A percentile compares a stretch with the other conserved stretches of the same genome.
Evolutionary conservation across 2,888 invertebrate species (phyloP).

Genomic region (Pterostichus niger): DNA sequence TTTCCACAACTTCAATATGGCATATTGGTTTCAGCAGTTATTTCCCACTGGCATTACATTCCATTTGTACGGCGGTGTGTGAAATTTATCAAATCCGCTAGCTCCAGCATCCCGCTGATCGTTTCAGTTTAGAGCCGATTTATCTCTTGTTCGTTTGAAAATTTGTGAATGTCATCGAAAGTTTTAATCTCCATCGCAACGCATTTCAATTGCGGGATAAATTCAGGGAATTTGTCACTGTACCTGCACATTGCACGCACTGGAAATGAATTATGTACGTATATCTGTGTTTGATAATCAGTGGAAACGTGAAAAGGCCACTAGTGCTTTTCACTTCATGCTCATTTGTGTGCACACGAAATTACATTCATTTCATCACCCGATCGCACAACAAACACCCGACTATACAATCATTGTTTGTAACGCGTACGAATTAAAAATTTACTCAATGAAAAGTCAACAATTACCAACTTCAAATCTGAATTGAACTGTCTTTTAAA

Average conservation of each 20-base stretch:
- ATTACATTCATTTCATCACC: conserved; percentile 12
- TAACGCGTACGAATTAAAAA: too few relatives aligned
- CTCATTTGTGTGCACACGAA: conserved; percentile 25
- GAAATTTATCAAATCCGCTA: conserved; percentile 71
- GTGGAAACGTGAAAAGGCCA: conserved; percentile 3
- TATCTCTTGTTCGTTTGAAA: conserved; percentile 72
- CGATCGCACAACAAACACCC: neutral
- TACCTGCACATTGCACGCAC: neutral
- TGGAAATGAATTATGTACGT: conserved; percentile 17
- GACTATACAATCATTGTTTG: too few relatives aligned
- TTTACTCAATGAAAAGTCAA: too few relatives aligned
- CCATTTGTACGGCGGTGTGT: conserved; percentile 72
- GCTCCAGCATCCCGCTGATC: conserved; percentile 67
- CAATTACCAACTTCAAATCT: too few relatives aligned
- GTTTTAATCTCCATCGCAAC: conserved; percentile 69
- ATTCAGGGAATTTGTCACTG: conserved; percentile 60
- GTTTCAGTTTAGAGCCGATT: conserved; percentile 73
- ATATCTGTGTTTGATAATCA: conserved; percentile 9
- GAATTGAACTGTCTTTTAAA: too few relatives aligned
- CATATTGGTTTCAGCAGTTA: conserved; percentile 74
- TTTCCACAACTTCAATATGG: conserved; percentile 73
- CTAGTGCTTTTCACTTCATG: conserved; percentile 6
- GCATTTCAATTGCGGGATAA: conserved; percentile 67
- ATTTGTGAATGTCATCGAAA: conserved; percentile 71
- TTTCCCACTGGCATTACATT: conserved; percentile 75